phyloP scores from a whole-genome alignment of 2,113 vertebrate genomes.

The Chamaea fasciata region DNA sequence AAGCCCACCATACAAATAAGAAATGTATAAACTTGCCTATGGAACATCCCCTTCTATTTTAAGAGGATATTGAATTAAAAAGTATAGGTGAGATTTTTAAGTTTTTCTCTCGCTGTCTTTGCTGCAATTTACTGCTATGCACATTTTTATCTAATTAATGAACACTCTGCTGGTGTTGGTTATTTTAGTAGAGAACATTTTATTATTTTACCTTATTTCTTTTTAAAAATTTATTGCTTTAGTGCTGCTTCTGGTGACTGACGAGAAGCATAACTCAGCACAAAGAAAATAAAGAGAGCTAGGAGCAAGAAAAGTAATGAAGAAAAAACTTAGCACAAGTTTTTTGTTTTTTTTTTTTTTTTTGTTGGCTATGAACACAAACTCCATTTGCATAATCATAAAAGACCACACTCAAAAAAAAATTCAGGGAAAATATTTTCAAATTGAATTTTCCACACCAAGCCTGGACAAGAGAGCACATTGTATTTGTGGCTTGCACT shows the following conservation, averaged over 20 bases:
- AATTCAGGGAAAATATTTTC: neutral
- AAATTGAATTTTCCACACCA: neutral
- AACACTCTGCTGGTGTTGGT: neutral
- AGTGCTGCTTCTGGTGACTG: constrained; percentile 17
- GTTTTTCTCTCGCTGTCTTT: neutral
- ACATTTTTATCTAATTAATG: constrained; percentile 48
- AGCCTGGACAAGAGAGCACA: neutral
- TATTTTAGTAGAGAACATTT: constrained; percentile 59
- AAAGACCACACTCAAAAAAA: neutral
- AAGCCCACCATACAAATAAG: constrained; percentile 9
- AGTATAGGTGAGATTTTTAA: constrained; percentile 4
- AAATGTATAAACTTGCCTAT: constrained; percentile 38
- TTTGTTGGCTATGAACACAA: neutral
- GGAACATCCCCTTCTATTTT: neutral
- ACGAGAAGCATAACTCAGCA: neutral
- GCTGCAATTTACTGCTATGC: constrained; percentile 23
- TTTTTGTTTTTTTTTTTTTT: too few species aligned
- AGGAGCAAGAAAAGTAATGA: neutral
- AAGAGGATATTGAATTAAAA: constrained; percentile 30
- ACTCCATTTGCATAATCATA: neutral
- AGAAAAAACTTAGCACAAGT: neutral
- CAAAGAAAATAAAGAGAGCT: neutral
- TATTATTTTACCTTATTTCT: constrained; percentile 43
- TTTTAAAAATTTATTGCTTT: constrained; percentile 38
- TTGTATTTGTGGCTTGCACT: neutral